phyloP scores from a whole-genome alignment of 1,140 invertebrate species.

The Leptinotarsa defecta region DNA sequence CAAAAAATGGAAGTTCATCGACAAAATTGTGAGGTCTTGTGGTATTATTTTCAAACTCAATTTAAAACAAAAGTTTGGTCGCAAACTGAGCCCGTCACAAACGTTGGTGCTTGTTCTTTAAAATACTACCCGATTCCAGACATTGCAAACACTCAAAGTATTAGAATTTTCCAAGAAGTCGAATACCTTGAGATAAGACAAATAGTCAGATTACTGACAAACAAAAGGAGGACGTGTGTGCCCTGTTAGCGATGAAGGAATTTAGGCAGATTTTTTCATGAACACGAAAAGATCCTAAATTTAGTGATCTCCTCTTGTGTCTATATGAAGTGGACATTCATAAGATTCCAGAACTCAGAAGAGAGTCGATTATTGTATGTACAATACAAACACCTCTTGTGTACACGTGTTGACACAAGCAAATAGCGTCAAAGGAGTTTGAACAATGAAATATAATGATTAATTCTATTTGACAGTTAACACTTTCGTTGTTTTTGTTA shows the following conservation, averaged over 20 bases:
- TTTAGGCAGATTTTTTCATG: not conserved
- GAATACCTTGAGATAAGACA: too few species aligned
- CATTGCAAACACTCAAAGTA: too few species aligned
- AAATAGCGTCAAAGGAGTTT: constrained; percentile 34
- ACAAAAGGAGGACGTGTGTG: not conserved
- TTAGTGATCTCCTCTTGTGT: constrained; percentile 17
- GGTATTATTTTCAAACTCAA: too few species aligned
- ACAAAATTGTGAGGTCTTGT: too few species aligned
- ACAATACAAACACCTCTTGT: constrained; percentile 31
- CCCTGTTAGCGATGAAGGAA: not conserved
- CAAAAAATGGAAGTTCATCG: too few species aligned
- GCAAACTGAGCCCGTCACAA: too few species aligned
- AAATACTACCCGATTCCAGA: too few species aligned
- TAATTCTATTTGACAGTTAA: constrained; percentile 39
- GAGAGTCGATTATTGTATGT: constrained; percentile 29
- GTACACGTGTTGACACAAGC: constrained; percentile 31
- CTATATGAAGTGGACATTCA: constrained; percentile 38
- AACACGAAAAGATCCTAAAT: not conserved
- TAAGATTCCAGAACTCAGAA: constrained; percentile 29
- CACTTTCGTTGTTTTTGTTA: constrained; percentile 33
- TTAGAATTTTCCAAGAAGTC: too few species aligned
- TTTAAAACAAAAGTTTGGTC: too few species aligned
- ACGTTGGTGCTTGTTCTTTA: too few species aligned
- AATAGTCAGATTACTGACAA: not conserved
- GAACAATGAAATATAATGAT: constrained; percentile 37